phyloP scores from a whole-genome alignment of 2,888 invertebrate genomes.

The Erebia aethiops region DNA sequence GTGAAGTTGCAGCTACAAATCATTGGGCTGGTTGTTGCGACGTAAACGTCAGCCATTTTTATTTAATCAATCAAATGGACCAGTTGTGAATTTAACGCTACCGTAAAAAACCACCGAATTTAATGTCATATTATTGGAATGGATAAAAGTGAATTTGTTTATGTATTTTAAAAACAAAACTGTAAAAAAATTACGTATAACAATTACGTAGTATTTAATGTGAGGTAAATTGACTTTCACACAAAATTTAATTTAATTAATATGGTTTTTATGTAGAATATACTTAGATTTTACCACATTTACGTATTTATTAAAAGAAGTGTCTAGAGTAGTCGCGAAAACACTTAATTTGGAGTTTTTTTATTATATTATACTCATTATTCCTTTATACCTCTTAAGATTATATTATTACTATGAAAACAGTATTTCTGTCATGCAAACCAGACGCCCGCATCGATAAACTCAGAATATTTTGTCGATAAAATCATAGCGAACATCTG shows the following conservation, averaged over 20 bases:
- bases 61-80: slow-evolving; percentile 12
- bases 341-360: not conserved
- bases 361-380: not conserved
- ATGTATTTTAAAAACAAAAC: not conserved
- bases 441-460: not conserved
- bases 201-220: not conserved
- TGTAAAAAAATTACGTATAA: slow-evolving; percentile 14
- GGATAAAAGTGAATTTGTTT: slow-evolving; percentile 9
- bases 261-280: not conserved
- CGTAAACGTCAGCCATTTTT: not conserved
- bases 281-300: not conserved
- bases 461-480: not conserved
- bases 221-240: not conserved
- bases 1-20: no score
- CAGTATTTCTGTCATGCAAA: not conserved
- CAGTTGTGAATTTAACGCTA: slow-evolving; percentile 17
- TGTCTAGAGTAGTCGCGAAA: not conserved
- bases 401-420: not conserved
- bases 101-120: slow-evolving; percentile 21
- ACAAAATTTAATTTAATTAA: not conserved
- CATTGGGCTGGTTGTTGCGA: no score
- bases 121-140: not conserved
- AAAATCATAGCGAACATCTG: not conserved
- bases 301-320: not conserved
- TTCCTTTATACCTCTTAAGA: not conserved